These are phyloP conservation scores for Danaus plexippus DNA, from an alignment of 1,140 invertebrate species.

Conservation along the genomic window DNA sequence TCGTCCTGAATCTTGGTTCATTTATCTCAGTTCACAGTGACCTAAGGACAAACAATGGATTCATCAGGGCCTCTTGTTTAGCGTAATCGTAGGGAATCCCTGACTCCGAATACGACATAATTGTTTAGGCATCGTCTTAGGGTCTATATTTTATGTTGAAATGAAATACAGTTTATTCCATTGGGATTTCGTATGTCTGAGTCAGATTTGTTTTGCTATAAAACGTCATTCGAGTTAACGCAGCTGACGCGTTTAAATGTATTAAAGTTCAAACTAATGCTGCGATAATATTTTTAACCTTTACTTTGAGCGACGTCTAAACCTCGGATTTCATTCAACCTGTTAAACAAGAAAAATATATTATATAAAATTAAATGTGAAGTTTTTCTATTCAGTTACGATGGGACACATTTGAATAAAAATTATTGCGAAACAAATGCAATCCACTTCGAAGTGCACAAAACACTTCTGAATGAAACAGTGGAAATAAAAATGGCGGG, in stretches of 20 bases:
- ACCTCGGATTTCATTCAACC: slow-evolving; percentile 13
- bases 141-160: too few relatives aligned
- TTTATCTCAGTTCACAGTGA: slow-evolving; percentile 36
- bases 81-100: slow-evolving; percentile 24
- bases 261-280: slow-evolving; percentile 8
- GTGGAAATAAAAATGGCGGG: slow-evolving; percentile 51
- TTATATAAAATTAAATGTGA: slow-evolving; percentile 22
- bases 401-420: slow-evolving; percentile 33
- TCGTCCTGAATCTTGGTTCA: slow-evolving; percentile 12
- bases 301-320: slow-evolving; percentile 18
- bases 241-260: too few relatives aligned
- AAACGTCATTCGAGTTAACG: too few relatives aligned
- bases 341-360: slow-evolving; percentile 12
- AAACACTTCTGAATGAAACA: slow-evolving; percentile 50
- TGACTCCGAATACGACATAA: slow-evolving; percentile 16
- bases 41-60: slow-evolving; percentile 55
- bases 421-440: slow-evolving; percentile 40
- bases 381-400: slow-evolving; percentile 30
- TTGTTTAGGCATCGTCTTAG: slow-evolving; percentile 6
- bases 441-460: slow-evolving; percentile 37
- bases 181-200: too few relatives aligned
- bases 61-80: slow-evolving; percentile 63
- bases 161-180: too few relatives aligned
- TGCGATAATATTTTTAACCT: slow-evolving; percentile 13
- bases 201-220: too few relatives aligned